Evolutionary conservation across 2,113 vertebrate genomes (phyloP), one percentile per base, ranked within the genome.

Genomic region (Mionectes macconnelli): DNA sequence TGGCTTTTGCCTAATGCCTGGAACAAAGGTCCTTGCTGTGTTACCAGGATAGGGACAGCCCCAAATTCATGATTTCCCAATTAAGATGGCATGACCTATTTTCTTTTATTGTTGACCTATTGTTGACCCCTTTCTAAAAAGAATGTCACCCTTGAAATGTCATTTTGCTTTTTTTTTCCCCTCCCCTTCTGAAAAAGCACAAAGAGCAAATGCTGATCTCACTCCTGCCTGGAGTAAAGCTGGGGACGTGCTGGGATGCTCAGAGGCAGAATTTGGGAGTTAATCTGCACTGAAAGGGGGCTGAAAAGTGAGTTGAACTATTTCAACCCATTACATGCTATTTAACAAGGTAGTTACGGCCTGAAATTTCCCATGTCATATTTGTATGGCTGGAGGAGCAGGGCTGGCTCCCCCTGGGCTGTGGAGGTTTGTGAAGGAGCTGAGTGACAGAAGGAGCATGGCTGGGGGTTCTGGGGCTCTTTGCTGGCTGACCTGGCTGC

Each of bases 1-100:
- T 73, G 78, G 63, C 70, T 92, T 96, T 89, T 94, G 72, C 90
- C 60, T 73, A 21, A 45, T 1, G 25, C 87, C 68, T 31, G 33
- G 74, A 93, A 97, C 95, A 96, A 94, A 95, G 93, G 13, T 92
- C 78, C 75, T 91, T 18, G 87, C 84, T 95, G 60, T 87, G 63
- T 67, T 67, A 92, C 47, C 35, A 30, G 72, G 28, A 53, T 16
- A 53, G 57, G 70, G 93, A 80, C 83, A 89, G 94, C 80, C 84
- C 44, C 77, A 68, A 27, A 91, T 82, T 81, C 53, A 91, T 44
- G 62, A 87, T 67, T 87, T 73, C 80, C 78, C 75, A 75, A 55
- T 89, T 89, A 69, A 87, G 73, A 87, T 82, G 89, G 72, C 64
- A 31, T 81, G 91, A 88, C 82, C 87, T 84, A 44, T 90, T 96